Conservation (phyloP, 2,113 vertebrate species). For the Rafetus swinhoei region DNA sequence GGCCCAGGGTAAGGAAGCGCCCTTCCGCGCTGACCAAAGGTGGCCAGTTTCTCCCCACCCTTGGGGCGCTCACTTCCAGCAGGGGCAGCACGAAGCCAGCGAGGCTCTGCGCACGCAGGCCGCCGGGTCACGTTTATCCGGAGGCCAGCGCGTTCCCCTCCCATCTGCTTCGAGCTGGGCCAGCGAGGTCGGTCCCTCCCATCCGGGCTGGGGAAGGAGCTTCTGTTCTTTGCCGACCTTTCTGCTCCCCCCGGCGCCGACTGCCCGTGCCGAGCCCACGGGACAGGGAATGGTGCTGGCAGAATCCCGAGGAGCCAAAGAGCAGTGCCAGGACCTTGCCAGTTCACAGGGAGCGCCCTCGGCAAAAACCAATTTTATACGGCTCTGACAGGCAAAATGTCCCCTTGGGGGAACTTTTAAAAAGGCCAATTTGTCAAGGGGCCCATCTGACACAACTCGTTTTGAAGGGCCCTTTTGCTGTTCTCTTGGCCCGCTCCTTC, state of each 20-base stretch:
- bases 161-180: constrained; percentile 32
- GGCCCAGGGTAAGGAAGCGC: background rate
- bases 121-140: constrained; percentile 3
- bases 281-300: background rate
- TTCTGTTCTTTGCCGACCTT: background rate
- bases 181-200: constrained; percentile 23
- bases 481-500: background rate
- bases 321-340: background rate
- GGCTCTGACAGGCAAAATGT: background rate
- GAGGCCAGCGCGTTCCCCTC: background rate
- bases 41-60: background rate
- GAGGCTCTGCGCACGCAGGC: constrained; percentile 7
- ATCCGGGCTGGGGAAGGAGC: constrained; percentile 32
- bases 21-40: constrained; percentile 40
- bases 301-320: background rate
- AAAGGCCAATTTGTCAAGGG: background rate
- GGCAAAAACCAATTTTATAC: background rate
- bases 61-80: constrained; percentile 46
- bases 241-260: background rate
- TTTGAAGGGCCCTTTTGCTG: background rate
- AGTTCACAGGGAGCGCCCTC: constrained; percentile 1
- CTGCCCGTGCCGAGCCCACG: background rate
- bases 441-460: background rate
- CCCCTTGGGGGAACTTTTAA: background rate
- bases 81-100: constrained; percentile 19